Conservation (phyloP, 1,140 invertebrate species). For the Aphaenogaster ashmeadi region DNA sequence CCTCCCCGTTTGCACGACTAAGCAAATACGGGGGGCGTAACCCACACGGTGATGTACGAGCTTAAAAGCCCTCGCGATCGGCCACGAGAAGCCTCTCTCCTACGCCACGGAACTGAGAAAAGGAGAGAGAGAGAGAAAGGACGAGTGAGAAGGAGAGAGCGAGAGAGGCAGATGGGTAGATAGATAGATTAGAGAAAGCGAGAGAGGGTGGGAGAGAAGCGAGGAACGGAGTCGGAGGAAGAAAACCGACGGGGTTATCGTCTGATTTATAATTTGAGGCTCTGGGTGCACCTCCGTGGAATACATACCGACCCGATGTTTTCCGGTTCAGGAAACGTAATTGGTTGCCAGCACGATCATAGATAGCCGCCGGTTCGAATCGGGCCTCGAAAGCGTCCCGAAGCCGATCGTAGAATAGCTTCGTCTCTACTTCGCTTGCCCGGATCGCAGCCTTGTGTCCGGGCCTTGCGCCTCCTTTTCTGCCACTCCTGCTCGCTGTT, state of each 20-base stretch:
- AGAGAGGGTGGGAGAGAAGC: slow-evolving; percentile 67
- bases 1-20: slow-evolving; percentile 84
- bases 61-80: slow-evolving; percentile 85
- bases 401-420: slow-evolving; percentile 40
- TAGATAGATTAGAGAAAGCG: slow-evolving; percentile 62
- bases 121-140: slow-evolving; percentile 68
- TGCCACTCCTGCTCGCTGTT: slow-evolving; percentile 54
- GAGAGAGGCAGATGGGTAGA: slow-evolving; percentile 60
- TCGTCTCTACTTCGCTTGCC: slow-evolving; percentile 15
- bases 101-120: slow-evolving; percentile 38
- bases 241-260: slow-evolving; percentile 80
- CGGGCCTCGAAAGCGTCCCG: slow-evolving; percentile 63
- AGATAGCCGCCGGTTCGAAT: slow-evolving; percentile 80
- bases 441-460: slow-evolving; percentile 30
- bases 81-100: slow-evolving; percentile 60
- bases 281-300: slow-evolving; percentile 68
- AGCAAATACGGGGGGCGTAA: slow-evolving; percentile 87
- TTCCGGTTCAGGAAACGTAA: slow-evolving; percentile 86
- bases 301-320: slow-evolving; percentile 79
- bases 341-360: slow-evolving; percentile 83
- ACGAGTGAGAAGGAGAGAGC: slow-evolving; percentile 61
- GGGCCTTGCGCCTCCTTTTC: slow-evolving; percentile 28
- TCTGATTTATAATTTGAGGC: slow-evolving; percentile 85
- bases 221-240: slow-evolving; percentile 54
- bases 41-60: slow-evolving; percentile 85